A percentile compares a stretch with the other conserved stretches of the same genome.
Conservation (phyloP, 30 jellyfish, hydroid and myxozoan genomes). For the Turritopsis rubra region DNA sequence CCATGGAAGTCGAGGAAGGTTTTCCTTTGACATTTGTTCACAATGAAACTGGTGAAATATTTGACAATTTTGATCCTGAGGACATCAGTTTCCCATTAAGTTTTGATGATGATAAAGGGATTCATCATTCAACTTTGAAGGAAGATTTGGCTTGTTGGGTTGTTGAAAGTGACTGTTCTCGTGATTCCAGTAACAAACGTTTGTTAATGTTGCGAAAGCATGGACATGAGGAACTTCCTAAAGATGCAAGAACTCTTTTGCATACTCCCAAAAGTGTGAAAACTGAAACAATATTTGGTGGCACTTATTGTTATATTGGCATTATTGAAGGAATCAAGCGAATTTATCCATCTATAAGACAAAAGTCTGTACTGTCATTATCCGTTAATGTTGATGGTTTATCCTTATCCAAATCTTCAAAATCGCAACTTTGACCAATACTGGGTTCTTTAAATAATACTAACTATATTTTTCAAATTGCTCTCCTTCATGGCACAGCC, state of each 20-base stretch:
- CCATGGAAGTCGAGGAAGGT: too few species aligned
- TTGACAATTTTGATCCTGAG: too few species aligned
- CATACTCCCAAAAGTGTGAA: not conserved
- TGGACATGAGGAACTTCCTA: not conserved
- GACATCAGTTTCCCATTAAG: too few species aligned
- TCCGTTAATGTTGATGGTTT: constrained; percentile 39
- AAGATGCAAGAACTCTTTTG: not conserved
- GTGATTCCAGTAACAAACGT: not conserved
- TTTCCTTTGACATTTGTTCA: too few species aligned
- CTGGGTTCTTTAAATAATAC: constrained; percentile 22
- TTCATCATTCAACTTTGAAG: not conserved
- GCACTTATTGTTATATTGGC: not conserved
- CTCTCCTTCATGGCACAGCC: constrained; percentile 10
- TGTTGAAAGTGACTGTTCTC: not conserved
- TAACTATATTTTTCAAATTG: not conserved
- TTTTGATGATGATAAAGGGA: too few species aligned
- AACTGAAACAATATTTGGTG: not conserved
- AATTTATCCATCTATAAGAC: too few species aligned
- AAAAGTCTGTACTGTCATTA: too few species aligned
- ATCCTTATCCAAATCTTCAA: constrained; percentile 31
- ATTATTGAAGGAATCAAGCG: not conserved
- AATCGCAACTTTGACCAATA: constrained; percentile 48
- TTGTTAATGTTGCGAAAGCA: too few species aligned
- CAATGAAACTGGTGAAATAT: too few species aligned
- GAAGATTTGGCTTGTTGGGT: constrained; percentile 2